Evolutionary conservation across 2,888 invertebrate genomes (phyloP).

Genomic region (Synanthedon formicaeformis): DNA sequence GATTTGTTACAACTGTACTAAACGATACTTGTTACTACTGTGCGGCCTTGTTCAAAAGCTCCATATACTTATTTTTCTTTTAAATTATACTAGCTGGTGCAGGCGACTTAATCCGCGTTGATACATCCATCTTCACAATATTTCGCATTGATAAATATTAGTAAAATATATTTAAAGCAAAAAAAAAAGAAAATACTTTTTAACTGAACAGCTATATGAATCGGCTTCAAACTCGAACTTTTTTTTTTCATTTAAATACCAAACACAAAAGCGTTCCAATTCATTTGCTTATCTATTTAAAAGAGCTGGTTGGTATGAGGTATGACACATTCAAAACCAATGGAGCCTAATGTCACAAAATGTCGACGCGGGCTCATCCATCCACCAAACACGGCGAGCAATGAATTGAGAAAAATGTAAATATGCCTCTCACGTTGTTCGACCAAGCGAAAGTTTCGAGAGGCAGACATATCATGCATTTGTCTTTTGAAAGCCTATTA

Average conservation of each 20-base stretch:
- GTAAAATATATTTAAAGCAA: no score
- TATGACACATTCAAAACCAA: constrained; percentile 59
- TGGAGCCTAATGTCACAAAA: constrained; percentile 66
- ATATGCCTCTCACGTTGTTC: constrained; percentile 36
- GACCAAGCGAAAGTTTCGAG: constrained; percentile 33
- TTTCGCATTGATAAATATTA: no score
- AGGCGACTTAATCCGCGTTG: no score
- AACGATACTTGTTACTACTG: no score
- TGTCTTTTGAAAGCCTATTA: constrained; percentile 5
- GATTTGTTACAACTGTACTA: no score
- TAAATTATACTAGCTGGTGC: no score
- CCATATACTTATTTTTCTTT: no score
- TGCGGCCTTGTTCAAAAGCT: no score
- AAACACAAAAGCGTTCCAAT: constrained; percentile 59
- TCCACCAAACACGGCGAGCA: constrained; percentile 33
- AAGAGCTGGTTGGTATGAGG: constrained; percentile 45
- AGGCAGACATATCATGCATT: constrained; percentile 14
- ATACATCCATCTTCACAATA: no score
- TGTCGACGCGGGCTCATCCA: constrained; percentile 44
- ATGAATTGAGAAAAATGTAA: constrained; percentile 49
- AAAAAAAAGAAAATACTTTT: no score
- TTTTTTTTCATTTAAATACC: constrained; percentile 24
- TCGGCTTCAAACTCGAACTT: constrained; percentile 14
- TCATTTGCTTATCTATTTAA: constrained; percentile 68
- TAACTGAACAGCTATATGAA: no score